Base-by-base conservation (phyloP, 2,888 invertebrate genomes). In the Lordiphosa fenestrarum region DNA sequence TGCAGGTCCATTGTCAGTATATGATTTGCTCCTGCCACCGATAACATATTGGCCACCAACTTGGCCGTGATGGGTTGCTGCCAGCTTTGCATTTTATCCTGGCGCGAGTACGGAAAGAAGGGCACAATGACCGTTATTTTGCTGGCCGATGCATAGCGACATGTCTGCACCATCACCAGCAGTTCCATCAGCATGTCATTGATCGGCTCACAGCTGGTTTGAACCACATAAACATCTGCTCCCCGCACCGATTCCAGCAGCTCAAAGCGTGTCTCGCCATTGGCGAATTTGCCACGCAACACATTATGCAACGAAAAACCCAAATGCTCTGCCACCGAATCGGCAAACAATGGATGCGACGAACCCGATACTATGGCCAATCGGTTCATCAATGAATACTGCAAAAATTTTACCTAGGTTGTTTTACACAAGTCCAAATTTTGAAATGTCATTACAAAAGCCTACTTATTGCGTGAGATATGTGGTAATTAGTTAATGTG, bases 401-500 rank as follows among this genome's bases (percentile, higher is more conserved):
- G 7, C n/a, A n/a, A 7, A 21, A 15, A 6, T 38, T 25, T 38
- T 38, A 23, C 4, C 15, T 30, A 15, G 21, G 23, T 12, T 25
- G 10, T 19, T 12, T 19, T 10, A 46, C 6, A 6, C 2, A 6
- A 46, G 35, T n/a, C 10, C n/a, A 36, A n/a, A 35, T 13, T 5
- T 36, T 15, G 15, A 13, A 7, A 37, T 44, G 25, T 25, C 25
- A 25, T 25, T 7, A 25, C 25, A 25, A 7, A 25, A 7, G 54
- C 51, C 38, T 6, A 46, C 47, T 47, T 33, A 39, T 15, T 19
- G 48, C 39, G 10, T 44, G 42, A 25, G 25, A 12, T 15, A 19
- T n/a, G 10, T 33, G 50, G 21, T 44, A 68, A 81, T 81, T 66
- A 73, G 63, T 46, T 69, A 66, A 81, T 77, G 68, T 55, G 54